Base-by-base conservation (phyloP, 2,888 invertebrate species). In the Allacma fusca region DNA sequence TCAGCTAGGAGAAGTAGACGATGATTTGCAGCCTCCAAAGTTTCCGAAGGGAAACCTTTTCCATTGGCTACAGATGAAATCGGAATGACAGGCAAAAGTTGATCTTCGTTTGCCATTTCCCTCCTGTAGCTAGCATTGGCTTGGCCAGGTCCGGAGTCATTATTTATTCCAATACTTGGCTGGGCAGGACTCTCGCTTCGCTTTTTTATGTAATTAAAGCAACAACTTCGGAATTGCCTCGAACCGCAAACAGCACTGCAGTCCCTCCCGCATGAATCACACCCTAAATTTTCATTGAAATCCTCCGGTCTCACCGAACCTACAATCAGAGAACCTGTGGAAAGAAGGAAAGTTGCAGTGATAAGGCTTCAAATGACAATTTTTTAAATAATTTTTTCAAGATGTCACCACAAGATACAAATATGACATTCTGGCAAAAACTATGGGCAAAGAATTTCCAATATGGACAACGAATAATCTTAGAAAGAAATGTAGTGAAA, bases 151-250 rank as follows among this genome's bases (percentile, higher is more conserved):
- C 40, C 40, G 13, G 40, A 5, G 7, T 40, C 40, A 40, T 40
- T 40, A 9, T 5, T 40, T 40, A 40, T 40, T 40, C 40, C 40
- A 40, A 40, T 40, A 40, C 13, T 40, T 13, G 40, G 40, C 40
- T 9, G 59, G 59, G 59, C 19, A 13, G 72, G 62, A 26, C 19
- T 76, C 23, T 29, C 69, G 23, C 80, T 80, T 1, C 86, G 83
- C 86, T 90, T 91, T 80, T 89, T 89, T 83, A 92, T 86, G 84
- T 92, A 92, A 87, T 92, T 92, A 88, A 91, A 92, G 86, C 92
- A 92, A 86, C 92, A 92, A 0, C 91, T 90, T 1, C 92, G 87
- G 86, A 92, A 92, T 84, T 91, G 90, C 1, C 91, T 88, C 0
- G 92, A 92, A 1, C 92, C 92, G 82, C 92, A 92, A 0, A 91